A percentile compares a stretch with the other conserved stretches of the same genome.
Conservation (phyloP, 2,888 invertebrate genomes). For the Pseudoips prasinana region DNA sequence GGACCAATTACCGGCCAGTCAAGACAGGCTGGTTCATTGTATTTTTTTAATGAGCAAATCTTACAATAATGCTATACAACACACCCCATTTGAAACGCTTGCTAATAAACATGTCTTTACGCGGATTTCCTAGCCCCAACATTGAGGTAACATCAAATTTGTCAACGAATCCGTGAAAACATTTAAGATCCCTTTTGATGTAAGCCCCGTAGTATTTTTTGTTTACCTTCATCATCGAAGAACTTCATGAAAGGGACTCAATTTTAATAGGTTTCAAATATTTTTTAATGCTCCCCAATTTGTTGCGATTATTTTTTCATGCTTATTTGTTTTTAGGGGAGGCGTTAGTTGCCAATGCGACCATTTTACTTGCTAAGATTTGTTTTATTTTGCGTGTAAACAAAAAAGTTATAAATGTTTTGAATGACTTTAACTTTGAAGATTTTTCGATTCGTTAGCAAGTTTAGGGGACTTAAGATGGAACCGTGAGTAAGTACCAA, state of each 20-base stretch:
- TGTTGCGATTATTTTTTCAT: slow-evolving; percentile 18
- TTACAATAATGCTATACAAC: too few species aligned
- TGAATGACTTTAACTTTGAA: slow-evolving; percentile 19
- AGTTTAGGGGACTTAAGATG: too few species aligned
- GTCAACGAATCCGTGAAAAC: slow-evolving; percentile 46
- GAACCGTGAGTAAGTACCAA: too few species aligned
- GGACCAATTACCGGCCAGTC: too few species aligned
- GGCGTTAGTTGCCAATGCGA: slow-evolving; percentile 1
- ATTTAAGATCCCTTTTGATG: slow-evolving; percentile 41
- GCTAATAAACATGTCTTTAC: too few species aligned
- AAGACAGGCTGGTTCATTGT: too few species aligned
- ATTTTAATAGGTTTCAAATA: slow-evolving; percentile 35
- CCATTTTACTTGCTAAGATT: slow-evolving; percentile 6
- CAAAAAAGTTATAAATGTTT: slow-evolving; percentile 6
- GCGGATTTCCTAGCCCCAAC: slow-evolving; percentile 14
- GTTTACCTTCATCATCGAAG: slow-evolving; percentile 28
- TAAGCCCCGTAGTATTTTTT: slow-evolving; percentile 27
- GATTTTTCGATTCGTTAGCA: slow-evolving; percentile 15
- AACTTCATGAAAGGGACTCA: slow-evolving; percentile 25
- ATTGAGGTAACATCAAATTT: slow-evolving; percentile 45
- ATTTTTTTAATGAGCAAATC: too few species aligned
- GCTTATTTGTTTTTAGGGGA: slow-evolving; percentile 14
- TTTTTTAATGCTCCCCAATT: slow-evolving; percentile 24
- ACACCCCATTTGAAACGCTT: too few species aligned
- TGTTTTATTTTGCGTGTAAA: slow-evolving; percentile 4